Conservation (phyloP, 2,797 vertebrate genomes). For the Clarias pachynema region DNA sequence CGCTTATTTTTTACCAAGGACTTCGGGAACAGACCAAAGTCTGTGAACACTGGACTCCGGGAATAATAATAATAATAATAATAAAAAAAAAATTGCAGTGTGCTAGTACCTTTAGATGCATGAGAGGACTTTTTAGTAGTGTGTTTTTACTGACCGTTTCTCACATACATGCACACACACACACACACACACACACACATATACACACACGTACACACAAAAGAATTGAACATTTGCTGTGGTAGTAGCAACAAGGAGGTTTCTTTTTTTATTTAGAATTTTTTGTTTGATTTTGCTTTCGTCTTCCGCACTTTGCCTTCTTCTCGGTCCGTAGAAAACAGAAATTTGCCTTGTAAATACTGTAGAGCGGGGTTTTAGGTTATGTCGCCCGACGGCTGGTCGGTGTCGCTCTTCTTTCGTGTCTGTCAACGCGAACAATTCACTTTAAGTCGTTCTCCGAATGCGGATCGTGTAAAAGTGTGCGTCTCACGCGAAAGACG, state of each 20-base stretch:
- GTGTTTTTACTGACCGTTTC: constrained; percentile 84
- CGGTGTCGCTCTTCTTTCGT: constrained; percentile 60
- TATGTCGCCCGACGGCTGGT: constrained; percentile 62
- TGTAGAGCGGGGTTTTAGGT: constrained; percentile 73
- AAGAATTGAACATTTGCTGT: constrained; percentile 79
- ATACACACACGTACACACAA: constrained; percentile 69
- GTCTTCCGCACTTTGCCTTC: constrained; percentile 90
- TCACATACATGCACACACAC: constrained; percentile 66
- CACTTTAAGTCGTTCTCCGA: constrained; percentile 51
- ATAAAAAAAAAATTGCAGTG: constrained; percentile 30
- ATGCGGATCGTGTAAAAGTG: constrained; percentile 26
- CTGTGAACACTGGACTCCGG: constrained; percentile 60
- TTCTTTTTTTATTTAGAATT: constrained; percentile 76
- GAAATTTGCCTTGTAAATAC: constrained; percentile 89
- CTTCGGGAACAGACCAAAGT: constrained; percentile 77
- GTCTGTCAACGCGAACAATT: constrained; percentile 66
- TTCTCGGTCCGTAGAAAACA: constrained; percentile 77
- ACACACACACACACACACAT: constrained; percentile 37
- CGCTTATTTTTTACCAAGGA: constrained; percentile 85
- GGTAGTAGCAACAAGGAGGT: constrained; percentile 81
- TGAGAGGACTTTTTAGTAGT: constrained; percentile 56
- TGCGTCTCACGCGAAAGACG: constrained; percentile 20
- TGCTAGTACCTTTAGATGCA: constrained; percentile 57
- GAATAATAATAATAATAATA: constrained; percentile 1
- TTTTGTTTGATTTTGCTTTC: constrained; percentile 75